A percentile compares a stretch with the other conserved stretches of the same genome.
These are phyloP conservation scores for Epizoanthus fatuus DNA, from an alignment of 92 coral and sea anemone species.

Conservation along the genomic window DNA sequence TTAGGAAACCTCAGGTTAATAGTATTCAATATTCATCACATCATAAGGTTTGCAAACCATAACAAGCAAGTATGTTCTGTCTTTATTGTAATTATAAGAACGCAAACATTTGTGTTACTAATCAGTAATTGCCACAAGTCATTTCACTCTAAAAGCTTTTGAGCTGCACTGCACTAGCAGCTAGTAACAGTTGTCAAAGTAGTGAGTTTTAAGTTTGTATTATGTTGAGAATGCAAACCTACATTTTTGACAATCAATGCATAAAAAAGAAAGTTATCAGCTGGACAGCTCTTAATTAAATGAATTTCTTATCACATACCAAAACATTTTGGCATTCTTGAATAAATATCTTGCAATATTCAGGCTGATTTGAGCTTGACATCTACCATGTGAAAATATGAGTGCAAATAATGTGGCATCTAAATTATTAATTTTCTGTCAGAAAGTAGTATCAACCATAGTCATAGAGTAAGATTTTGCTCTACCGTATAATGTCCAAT, in stretches of 20 bases:
- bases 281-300: not conserved
- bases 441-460: not conserved
- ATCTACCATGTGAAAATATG: slow-evolving; percentile 5
- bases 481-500: not conserved
- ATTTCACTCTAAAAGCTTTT: not conserved
- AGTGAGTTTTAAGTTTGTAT: not conserved
- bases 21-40: not conserved
- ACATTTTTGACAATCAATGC: not conserved
- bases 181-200: not conserved
- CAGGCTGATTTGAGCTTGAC: not conserved
- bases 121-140: not conserved
- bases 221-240: not conserved
- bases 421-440: slow-evolving; percentile 34
- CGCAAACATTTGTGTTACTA: slow-evolving; percentile 2
- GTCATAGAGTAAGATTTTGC: too few species aligned
- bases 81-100: not conserved
- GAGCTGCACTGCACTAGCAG: not conserved
- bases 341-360: not conserved
- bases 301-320: not conserved
- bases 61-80: not conserved
- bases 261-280: not conserved
- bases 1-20: not conserved
- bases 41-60: not conserved
- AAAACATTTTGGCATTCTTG: not conserved
- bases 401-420: not conserved